Evolutionary conservation across 2,888 invertebrate species (phyloP).

Genomic region (Campoletis raptor): DNA sequence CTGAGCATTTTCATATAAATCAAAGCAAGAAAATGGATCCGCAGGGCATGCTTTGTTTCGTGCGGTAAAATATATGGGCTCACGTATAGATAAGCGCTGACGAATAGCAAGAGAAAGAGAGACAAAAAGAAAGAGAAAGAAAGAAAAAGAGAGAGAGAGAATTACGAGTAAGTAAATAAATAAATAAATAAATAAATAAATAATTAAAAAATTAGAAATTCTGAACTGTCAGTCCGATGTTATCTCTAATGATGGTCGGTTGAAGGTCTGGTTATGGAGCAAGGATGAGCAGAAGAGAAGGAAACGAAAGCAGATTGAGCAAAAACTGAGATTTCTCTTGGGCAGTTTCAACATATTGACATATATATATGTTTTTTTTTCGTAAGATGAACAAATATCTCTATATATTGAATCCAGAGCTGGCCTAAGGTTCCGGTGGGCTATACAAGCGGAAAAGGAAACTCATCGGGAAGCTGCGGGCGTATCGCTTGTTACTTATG

Average conservation of each 20-base stretch:
- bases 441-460: constrained; percentile 61
- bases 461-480: constrained; percentile 69
- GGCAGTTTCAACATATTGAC: constrained; percentile 33
- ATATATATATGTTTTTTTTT: neutral
- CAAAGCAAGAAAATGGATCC: constrained; percentile 11
- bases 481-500: constrained; percentile 72
- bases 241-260: constrained; percentile 58
- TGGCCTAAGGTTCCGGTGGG: constrained; percentile 51
- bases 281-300: constrained; percentile 14
- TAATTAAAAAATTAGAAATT: constrained; percentile 61
- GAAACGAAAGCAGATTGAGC: constrained; percentile 27
- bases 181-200: constrained; percentile 54
- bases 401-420: constrained; percentile 11
- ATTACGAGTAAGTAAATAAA: constrained; percentile 36
- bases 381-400: neutral
- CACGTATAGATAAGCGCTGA: neutral
- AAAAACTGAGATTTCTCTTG: constrained; percentile 34
- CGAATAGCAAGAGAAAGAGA: neutral
- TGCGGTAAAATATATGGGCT: neutral
- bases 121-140: neutral
- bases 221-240: constrained; percentile 49
- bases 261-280: constrained; percentile 32
- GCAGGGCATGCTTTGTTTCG: constrained; percentile 5
- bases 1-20: constrained; percentile 21
- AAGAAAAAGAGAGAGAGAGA: constrained; percentile 22